A percentile compares a stretch with the other conserved stretches of the same genome.
Conservation (phyloP, 2,113 vertebrate genomes). For the Crocuta crocuta region DNA sequence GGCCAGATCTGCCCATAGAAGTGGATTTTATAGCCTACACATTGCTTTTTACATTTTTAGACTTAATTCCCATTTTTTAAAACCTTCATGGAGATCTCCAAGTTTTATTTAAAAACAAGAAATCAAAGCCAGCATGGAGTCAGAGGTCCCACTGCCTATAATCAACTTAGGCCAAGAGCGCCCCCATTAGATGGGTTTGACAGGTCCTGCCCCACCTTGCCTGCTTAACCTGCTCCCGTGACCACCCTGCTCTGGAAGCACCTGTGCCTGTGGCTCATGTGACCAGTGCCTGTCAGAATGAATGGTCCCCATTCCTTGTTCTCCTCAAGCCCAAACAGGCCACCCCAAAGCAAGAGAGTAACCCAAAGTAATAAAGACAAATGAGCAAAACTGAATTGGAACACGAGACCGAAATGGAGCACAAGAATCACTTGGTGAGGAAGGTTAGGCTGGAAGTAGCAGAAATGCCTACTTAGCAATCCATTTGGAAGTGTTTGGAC, state of each 20-base stretch:
- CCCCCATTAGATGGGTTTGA: not conserved
- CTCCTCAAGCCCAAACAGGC: not conserved
- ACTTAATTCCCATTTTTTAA: not conserved
- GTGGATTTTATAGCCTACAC: not conserved
- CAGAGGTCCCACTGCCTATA: not conserved
- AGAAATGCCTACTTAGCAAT: not conserved
- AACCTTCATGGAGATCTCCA: not conserved
- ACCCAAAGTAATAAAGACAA: not conserved
- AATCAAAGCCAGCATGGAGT: not conserved
- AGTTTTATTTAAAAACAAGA: not conserved
- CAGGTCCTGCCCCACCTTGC: too few relatives aligned
- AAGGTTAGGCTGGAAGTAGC: not conserved
- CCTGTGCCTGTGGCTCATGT: not conserved
- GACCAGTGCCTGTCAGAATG: not conserved
- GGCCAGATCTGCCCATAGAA: not conserved
- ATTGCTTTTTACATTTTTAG: not conserved
- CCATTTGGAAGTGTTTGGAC: not conserved
- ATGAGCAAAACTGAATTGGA: not conserved
- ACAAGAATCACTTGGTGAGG: not conserved
- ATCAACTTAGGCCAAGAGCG: not conserved
- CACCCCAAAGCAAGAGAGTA: not conserved
- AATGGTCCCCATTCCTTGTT: not conserved
- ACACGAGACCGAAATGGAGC: not conserved
- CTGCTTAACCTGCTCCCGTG: not conserved
- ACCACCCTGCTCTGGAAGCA: not conserved